Base-by-base conservation (phyloP, 2,113 vertebrate genomes). In the Centropristis striata region DNA sequence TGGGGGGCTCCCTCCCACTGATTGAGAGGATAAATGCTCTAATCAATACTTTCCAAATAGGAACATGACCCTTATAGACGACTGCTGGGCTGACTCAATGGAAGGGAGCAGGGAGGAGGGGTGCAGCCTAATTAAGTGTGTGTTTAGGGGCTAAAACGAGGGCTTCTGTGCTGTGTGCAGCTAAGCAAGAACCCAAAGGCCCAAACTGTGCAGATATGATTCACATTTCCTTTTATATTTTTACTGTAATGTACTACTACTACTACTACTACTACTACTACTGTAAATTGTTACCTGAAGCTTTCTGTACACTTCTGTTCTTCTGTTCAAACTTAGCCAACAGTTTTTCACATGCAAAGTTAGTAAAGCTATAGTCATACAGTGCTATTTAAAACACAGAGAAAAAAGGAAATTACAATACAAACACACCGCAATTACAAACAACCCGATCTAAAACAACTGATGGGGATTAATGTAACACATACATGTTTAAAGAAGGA, bases 41-140 rank as follows among this genome's bases (percentile, higher is more conserved):
- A 94, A 96, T 97, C 91, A 90, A 96, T 98, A 94, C 92, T 92
- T 94, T 95, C 94, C 93, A 95, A 96, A 97, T 96, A 96, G 96
- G 94, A 96, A 97, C 96, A 96, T 96, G 94, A 96, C 93, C 95
- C 92, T 93, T 88, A 87, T 91, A 92, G 95, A 91, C 92, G 75
- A 92, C 94, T 92, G 92, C 95, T 96, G 92, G 89, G 92, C 82
- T 80, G 49, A 80, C 93, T 96, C 94, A 94, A 91, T 95, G 92
- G 90, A 90, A 71, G 39, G 12, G 57, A 14, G 28, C 15, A 50
- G 32, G 11, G 90, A 92, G 91, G 90, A 91, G 86, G 78, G 80
- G 72, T n/a, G 23, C 93, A 90, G 90, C 78, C 84, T 86, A 75
- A 93, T 90, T 80, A 39, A 21, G 60, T 50, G 73, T 71, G 83